Conservation (phyloP, 1,140 invertebrate species). For the Papilio glaucus region DNA sequence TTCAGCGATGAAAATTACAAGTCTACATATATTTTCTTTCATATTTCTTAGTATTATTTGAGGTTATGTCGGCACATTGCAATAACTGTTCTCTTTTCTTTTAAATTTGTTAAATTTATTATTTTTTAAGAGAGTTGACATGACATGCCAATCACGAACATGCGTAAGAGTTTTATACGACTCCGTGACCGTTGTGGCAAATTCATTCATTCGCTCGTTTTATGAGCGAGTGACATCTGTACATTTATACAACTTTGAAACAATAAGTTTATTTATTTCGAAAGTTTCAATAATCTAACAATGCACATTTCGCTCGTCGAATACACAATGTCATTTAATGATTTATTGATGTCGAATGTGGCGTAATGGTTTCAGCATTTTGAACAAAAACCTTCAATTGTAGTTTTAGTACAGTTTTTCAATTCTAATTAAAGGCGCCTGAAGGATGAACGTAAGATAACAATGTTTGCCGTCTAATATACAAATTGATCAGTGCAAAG, state of each 20-base stretch:
- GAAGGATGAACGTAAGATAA: no score
- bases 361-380: not conserved
- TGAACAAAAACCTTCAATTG: no score
- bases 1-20: no score
- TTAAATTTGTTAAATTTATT: no score
- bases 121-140: no score
- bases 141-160: not conserved
- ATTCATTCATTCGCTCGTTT: conserved; percentile 7
- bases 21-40: no score
- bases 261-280: conserved; percentile 5
- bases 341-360: not conserved
- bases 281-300: not conserved
- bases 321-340: conserved; percentile 4
- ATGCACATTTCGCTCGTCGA: not conserved
- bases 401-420: not conserved
- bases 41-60: no score
- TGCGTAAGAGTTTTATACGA: not conserved
- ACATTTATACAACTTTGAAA: conserved; percentile 6
- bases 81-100: no score
- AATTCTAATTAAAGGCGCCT: no score
- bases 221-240: conserved; percentile 6
- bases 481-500: no score
- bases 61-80: no score
- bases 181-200: conserved; percentile 6
- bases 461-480: no score